Evolutionary conservation across 2,888 invertebrate species (phyloP).

Genomic region (Eucriotettix oculatus): DNA sequence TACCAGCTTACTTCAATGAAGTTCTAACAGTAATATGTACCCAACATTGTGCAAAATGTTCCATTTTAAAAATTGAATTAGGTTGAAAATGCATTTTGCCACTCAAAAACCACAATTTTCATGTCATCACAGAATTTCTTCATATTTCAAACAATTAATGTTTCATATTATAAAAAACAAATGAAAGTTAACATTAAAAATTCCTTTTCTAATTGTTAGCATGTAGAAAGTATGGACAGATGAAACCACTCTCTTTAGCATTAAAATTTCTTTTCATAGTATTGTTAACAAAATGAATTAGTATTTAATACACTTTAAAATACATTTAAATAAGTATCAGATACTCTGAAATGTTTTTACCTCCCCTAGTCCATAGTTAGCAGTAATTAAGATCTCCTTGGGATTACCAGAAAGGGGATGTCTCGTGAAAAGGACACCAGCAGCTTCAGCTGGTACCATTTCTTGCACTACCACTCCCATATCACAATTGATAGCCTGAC

Average conservation of each 20-base stretch:
- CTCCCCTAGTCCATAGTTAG: constrained; percentile 72
- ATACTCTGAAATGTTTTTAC: constrained; percentile 28
- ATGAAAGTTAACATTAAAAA: neutral
- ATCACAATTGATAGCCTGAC: constrained; percentile 44
- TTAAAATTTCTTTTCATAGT: no score
- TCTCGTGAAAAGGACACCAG: constrained; percentile 66
- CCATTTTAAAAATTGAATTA: neutral
- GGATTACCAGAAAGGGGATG: constrained; percentile 60
- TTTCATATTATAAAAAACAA: neutral
- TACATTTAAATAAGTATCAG: no score
- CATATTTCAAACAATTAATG: neutral
- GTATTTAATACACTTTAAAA: no score
- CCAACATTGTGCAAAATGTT: neutral
- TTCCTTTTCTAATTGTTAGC: no score
- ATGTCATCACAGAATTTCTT: neutral
- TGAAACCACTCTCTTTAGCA: no score
- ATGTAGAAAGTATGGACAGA: no score
- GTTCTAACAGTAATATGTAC: neutral
- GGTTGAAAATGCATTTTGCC: neutral
- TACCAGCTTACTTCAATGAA: no score
- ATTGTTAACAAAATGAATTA: no score
- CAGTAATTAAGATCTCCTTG: constrained; percentile 48
- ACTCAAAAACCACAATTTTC: neutral
- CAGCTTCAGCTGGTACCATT: constrained; percentile 47
- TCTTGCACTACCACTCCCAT: constrained; percentile 71